Evolutionary conservation across 2,113 vertebrate genomes (phyloP), one percentile per base, ranked within the genome.

Genomic region (Phodopus roborovskii): DNA sequence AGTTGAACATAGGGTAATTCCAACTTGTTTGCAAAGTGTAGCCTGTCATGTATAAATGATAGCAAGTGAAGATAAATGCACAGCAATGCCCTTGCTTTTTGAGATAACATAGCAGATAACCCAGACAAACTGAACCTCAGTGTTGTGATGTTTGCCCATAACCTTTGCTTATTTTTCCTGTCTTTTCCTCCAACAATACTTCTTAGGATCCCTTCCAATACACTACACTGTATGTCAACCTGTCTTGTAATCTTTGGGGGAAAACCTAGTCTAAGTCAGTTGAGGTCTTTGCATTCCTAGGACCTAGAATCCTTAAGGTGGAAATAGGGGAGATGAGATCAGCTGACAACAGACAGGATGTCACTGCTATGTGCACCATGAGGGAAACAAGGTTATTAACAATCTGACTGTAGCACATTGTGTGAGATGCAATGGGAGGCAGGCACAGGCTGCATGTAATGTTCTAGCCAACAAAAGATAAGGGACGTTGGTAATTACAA

Each of bases 391-490:
- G 13, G 64, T 53, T 20, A 39, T 68, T 90, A 73, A 39, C 22
- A 48, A 15, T 56, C 58, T 39, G 45, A 62, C 36, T 42, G 36
- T 36, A 45, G 5, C 45, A 87, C 16, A 33, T 50, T 95, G 30
- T 56, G 20, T 75, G 9, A n/a, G 33, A 30, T n/a, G 64, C 36
- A 74, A 84, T 28, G 42, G 26, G 90, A 81, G 22, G 33, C 45
- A 17, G 70, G 22, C 26, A 45, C 5, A 39, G 0, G 10, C 12
- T 90, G 56, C 78, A 36, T 60, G 16, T 3, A 90, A 33, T 62
- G 70, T 45, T 70, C 45, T 87, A 66, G n/a, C 22, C 60, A 91
- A 95, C 83, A 62, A 89, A 95, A 66, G 60, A 78, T 30, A 30
- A 62, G 8, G 36, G 48, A 50, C 30, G 22, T 45, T n/a, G 36